Evolutionary conservation across 2,888 invertebrate species (phyloP).

Genomic region (Hypomecis atomaria): DNA sequence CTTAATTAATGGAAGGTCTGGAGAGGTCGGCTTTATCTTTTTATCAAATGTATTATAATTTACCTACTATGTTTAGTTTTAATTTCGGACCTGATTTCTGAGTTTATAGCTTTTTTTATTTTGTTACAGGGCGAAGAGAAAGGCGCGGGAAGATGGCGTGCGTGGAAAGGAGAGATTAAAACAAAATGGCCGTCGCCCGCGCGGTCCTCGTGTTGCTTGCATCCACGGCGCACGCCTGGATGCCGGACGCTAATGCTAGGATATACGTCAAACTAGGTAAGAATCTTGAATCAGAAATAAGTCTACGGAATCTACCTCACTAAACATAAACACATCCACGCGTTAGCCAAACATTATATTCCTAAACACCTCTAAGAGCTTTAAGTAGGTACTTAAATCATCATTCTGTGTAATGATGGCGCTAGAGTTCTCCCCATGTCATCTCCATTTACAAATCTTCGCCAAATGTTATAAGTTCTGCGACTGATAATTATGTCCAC

Average conservation of each 20-base stretch:
- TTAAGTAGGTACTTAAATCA: too few species aligned
- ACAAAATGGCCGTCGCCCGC: conserved; percentile 80
- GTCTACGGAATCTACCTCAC: too few species aligned
- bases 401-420: too few species aligned
- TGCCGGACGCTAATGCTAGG: conserved; percentile 89
- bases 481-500: too few species aligned
- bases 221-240: conserved; percentile 87
- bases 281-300: conserved; percentile 33
- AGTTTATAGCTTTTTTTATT: conserved; percentile 20
- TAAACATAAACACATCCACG: too few species aligned
- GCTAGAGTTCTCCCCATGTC: too few species aligned
- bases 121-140: conserved; percentile 67
- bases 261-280: conserved; percentile 87
- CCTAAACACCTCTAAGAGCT: too few species aligned
- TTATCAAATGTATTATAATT: not conserved
- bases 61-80: not conserved
- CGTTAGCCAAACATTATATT: too few species aligned
- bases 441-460: too few species aligned
- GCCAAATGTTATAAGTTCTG: too few species aligned
- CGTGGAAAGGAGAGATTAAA: conserved; percentile 70
- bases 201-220: conserved; percentile 83
- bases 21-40: conserved; percentile 12
- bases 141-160: conserved; percentile 68
- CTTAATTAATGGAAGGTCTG: conserved; percentile 13
- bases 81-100: not conserved